Evolutionary conservation across 2,888 invertebrate genomes (phyloP).

Genomic region (Meandrusa payeni): DNA sequence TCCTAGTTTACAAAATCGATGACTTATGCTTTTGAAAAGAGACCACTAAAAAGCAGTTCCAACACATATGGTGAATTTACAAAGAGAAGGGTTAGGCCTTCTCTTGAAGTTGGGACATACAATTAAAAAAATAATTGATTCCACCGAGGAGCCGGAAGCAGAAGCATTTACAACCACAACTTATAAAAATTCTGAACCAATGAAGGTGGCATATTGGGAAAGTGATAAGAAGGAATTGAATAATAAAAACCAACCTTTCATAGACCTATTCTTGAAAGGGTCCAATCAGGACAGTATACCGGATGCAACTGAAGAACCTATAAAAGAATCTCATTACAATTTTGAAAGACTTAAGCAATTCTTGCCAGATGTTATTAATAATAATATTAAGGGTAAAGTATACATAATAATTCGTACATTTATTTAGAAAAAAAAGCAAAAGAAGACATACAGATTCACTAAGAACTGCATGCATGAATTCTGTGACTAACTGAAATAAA

Average conservation of each 20-base stretch:
- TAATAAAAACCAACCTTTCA: slow-evolving; percentile 56
- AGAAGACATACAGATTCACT: slow-evolving; percentile 76
- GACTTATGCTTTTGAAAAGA: slow-evolving; percentile 61
- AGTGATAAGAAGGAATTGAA: slow-evolving; percentile 55
- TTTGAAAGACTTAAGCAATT: slow-evolving; percentile 56
- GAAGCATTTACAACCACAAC: slow-evolving; percentile 34
- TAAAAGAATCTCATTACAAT: slow-evolving; percentile 71
- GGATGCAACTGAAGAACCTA: slow-evolving; percentile 58
- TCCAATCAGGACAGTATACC: slow-evolving; percentile 61
- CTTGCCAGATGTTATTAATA: slow-evolving; percentile 56
- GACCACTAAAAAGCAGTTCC: slow-evolving; percentile 52
- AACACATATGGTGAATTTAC: slow-evolving; percentile 72
- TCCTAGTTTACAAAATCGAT: slow-evolving; percentile 61
- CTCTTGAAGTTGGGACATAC: slow-evolving; percentile 59
- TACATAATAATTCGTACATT: slow-evolving; percentile 39
- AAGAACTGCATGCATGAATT: slow-evolving; percentile 58
- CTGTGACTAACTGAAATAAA: too few relatives aligned
- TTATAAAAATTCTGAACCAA: slow-evolving; percentile 53
- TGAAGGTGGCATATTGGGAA: slow-evolving; percentile 75
- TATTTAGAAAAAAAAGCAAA: slow-evolving; percentile 32
- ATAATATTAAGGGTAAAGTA: slow-evolving; percentile 66
- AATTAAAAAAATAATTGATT: slow-evolving; percentile 45
- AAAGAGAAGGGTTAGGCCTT: slow-evolving; percentile 70
- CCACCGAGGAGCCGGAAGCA: slow-evolving; percentile 45
- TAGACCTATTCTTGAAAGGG: slow-evolving; percentile 63